Evolutionary conservation across 2,888 invertebrate species (phyloP), one percentile per base, ranked within the genome.

Genomic region (Tenthredo scrophulariae): DNA sequence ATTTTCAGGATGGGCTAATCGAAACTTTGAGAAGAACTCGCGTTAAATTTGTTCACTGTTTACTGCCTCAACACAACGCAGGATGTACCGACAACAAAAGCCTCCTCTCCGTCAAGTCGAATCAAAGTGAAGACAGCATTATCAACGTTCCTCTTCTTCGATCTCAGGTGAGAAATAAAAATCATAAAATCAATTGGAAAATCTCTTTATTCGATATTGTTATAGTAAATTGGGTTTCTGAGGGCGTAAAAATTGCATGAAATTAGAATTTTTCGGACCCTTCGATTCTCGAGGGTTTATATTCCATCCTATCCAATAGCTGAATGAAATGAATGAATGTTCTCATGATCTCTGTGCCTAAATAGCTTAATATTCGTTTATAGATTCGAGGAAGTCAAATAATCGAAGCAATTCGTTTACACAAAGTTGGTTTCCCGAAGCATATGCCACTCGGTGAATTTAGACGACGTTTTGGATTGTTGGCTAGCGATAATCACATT

Each of bases 391-490:
- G 98, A 40, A 96, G 97, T 89, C 98, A 98, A 94, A 95, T 98
- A 84, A 94, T 99, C 87, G 98, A 98, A 89, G 97, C 98, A 0
- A 96, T 98, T 0, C 95, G 99, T 33, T 94, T 99, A 86, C 97
- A 98, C 94, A 98, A 98, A 91, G 97, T 98, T 93, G 99, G 99
- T 37, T 99, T 97, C 93, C 99, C 99, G 0, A 98, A 98, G 92
- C 97, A 97, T 90, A 96, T 99, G 95, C 97, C 97, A 86, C 95
- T 98, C 86, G 95, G 96, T 18, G 99, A 99, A 93, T 99, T 99
- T 91, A 95, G 97, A 85, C 95, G 98, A 89, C 96, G 98, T 92
- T 98, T 97, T 93, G 95, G 96, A 84, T 94, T 96, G 29, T 90
- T 96, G 85, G 94, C 95, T 0, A 92, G 89, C 74, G 94, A 93